These are phyloP conservation scores for Pantelozetes paolii DNA, from an alignment of 2,888 invertebrate genomes.

Conservation along the genomic window DNA sequence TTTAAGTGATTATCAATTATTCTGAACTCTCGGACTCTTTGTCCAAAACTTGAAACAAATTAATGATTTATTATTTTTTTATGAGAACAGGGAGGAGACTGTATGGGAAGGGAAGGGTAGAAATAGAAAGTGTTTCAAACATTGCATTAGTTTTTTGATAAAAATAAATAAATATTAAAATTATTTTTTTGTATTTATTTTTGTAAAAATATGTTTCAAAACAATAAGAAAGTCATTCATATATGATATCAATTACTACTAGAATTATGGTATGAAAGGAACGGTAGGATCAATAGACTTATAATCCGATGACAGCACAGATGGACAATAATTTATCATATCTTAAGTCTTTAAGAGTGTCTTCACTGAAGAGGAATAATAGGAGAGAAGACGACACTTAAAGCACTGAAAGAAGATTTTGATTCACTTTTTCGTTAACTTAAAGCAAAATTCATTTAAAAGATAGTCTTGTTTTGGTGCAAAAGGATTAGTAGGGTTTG, in stretches of 20 bases:
- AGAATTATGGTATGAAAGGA: not conserved
- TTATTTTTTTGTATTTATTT: too few species aligned
- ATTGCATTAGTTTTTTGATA: too few species aligned
- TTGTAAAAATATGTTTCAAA: too few species aligned
- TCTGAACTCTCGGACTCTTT: not conserved
- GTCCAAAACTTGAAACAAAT: not conserved
- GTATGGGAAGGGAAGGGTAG: too few species aligned
- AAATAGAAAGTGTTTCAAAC: too few species aligned
- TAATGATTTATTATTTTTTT: too few species aligned
- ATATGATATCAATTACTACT: too few species aligned
- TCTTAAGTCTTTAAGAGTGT: not conserved
- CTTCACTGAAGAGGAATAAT: not conserved
- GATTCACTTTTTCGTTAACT: not conserved
- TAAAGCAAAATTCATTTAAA: not conserved
- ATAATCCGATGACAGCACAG: constrained; percentile 1
- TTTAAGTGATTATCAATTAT: not conserved
- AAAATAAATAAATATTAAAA: too few species aligned
- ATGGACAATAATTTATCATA: constrained; percentile 15
- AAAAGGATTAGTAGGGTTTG: not conserved
- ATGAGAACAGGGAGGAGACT: too few species aligned
- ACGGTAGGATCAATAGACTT: not conserved
- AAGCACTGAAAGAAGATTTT: not conserved
- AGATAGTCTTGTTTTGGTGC: not conserved
- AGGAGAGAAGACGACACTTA: not conserved
- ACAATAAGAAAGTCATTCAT: too few species aligned